These are phyloP conservation scores for Salvator merianae DNA, from an alignment of 2,113 vertebrate genomes.

Conservation along the genomic window DNA sequence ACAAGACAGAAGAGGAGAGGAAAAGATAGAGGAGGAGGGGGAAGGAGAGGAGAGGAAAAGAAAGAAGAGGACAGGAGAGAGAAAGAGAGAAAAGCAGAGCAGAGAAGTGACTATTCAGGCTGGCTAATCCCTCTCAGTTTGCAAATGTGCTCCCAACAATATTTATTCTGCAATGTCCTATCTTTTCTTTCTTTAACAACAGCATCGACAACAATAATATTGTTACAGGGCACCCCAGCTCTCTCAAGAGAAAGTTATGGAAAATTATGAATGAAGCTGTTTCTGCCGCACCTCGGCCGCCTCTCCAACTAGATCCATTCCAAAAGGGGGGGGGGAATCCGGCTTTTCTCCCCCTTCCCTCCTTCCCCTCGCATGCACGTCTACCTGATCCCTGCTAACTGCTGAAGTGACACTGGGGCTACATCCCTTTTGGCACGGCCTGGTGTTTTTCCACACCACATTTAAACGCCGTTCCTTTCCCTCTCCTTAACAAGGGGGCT, in stretches of 20 bases:
- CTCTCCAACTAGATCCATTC: neutral
- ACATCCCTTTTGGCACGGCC: neutral
- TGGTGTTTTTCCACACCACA: neutral
- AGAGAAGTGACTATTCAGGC: no score
- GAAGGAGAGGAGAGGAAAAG: no score
- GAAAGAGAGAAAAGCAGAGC: no score
- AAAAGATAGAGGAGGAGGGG: no score
- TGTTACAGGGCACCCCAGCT: neutral
- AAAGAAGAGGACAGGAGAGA: no score
- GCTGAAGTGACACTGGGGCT: neutral
- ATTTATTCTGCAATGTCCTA: neutral
- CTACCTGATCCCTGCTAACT: fast-evolving
- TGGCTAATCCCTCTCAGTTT: no score
- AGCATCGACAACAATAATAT: neutral
- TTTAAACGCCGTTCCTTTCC: slow-evolving; percentile 48
- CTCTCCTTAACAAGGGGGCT: slow-evolving; percentile 56
- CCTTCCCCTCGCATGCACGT: neutral
- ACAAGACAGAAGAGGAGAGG: no score
- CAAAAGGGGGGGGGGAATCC: slow-evolving; percentile 11
- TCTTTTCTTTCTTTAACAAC: neutral
- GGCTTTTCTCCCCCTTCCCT: neutral
- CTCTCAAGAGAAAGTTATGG: neutral
- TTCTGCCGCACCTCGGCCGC: neutral
- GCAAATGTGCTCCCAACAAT: neutral
- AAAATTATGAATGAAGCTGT: neutral